Base-by-base conservation (phyloP, 2,113 vertebrate species). In the Nanger granti region DNA sequence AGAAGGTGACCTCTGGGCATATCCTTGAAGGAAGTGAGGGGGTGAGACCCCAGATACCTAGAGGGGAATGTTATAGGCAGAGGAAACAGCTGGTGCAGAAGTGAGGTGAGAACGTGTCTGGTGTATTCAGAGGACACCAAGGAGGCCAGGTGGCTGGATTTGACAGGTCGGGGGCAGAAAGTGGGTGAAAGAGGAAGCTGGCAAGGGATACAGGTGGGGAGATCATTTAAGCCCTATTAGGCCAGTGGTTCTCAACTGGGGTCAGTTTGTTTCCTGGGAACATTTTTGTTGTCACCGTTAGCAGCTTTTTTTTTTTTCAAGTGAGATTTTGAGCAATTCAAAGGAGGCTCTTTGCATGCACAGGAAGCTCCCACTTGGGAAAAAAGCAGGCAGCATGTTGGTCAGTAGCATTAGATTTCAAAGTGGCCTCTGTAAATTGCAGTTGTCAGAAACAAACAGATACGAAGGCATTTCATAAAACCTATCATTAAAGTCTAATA, bases 361-460 rank as follows among this genome's bases (percentile, higher is more conserved):
- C 2, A 64, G 57, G 80, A 89, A 90, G 37, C 14, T 54, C 55
- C 17, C 44, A 18, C 83, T 15, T 52, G 13, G 66, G 69, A 28
- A 34, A 82, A 88, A 5, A 60, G 52, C 52, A 52, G 34, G 13
- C 20, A 59, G 31, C n/a, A 55, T 7, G 18, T 20, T 2, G 8
- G 69, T 66, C n/a, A 29, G 28, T 47, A 73, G 62, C 24, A 60
- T 62, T 64, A 13, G 44, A 55, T 73, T 94, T 60, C 64, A 90
- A 85, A 90, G 5, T 44, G 8, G 52, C 66, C 29, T 97, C 66
- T 57, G 4, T 37, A 82, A 57, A 87, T 28, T 44, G 47, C 97
- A 88, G 52, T 59, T 15, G 1, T 76, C 82, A 92, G 84, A 90
- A 94, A 64, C 28, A 93, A 52, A 59, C 20, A 87, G 55, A 88